Conservation (phyloP, 2,888 invertebrate genomes). For the Hypselothyrea guttata region DNA sequence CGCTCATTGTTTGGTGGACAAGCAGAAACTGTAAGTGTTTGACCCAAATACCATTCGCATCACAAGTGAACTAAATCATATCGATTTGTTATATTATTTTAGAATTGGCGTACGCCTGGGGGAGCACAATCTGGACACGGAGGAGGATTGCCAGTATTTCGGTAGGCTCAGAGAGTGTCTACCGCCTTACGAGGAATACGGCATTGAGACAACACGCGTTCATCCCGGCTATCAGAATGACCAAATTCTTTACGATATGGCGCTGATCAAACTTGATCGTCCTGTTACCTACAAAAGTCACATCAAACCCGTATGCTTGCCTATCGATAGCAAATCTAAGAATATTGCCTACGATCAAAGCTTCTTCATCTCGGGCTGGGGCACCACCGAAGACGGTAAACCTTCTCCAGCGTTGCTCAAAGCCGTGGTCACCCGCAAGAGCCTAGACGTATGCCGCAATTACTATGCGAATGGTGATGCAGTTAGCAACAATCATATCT, state of each 20-base stretch:
- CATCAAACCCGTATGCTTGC: constrained; percentile 77
- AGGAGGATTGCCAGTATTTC: constrained; percentile 73
- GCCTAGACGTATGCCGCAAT: constrained; percentile 54
- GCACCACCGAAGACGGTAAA: constrained; percentile 60
- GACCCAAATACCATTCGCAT: too few species aligned
- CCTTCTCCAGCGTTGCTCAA: constrained; percentile 60
- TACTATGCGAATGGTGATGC: constrained; percentile 48
- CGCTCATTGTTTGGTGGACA: constrained; percentile 73
- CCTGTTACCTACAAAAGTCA: constrained; percentile 58
- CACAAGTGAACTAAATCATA: neutral
- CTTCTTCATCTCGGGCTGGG: constrained; percentile 78
- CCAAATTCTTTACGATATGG: constrained; percentile 84
- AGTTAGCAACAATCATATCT: constrained; percentile 70
- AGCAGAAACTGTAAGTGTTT: constrained; percentile 54
- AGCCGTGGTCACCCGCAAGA: constrained; percentile 54
- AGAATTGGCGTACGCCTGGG: constrained; percentile 82
- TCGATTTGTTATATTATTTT: neutral
- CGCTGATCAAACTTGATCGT: constrained; percentile 83
- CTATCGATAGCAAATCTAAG: constrained; percentile 55
- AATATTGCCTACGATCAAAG: constrained; percentile 34
- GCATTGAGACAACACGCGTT: constrained; percentile 77
- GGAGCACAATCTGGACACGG: constrained; percentile 78
- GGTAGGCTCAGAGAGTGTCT: constrained; percentile 72
- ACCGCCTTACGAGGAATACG: constrained; percentile 81
- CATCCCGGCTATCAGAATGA: constrained; percentile 83